phyloP scores from a whole-genome alignment of 2,113 vertebrate species.

The Entomyzon cyanotis region DNA sequence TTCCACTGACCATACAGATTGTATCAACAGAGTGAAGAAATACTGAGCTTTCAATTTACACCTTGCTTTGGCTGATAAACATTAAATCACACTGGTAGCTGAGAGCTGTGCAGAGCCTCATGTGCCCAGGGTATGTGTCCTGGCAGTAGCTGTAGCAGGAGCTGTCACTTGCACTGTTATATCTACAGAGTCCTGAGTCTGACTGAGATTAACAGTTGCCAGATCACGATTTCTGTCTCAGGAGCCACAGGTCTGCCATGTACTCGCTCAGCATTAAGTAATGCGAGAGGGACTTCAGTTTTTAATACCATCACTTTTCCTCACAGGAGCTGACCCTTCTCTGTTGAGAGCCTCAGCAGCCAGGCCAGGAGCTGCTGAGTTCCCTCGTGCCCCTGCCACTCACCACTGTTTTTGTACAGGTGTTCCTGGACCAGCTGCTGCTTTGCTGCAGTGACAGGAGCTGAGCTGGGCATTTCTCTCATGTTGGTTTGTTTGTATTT shows the following conservation, averaged over 20 bases:
- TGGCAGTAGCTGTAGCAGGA: not conserved
- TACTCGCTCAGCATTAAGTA: not conserved
- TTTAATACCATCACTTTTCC: constrained; percentile 52
- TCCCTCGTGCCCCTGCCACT: not conserved
- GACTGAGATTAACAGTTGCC: not conserved
- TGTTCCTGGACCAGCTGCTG: constrained; percentile 54
- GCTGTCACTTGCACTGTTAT: not conserved
- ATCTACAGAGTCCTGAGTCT: not conserved
- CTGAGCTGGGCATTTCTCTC: not conserved
- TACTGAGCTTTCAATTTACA: not conserved
- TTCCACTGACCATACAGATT: not conserved
- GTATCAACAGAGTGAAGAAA: not conserved
- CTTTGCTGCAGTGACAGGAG: not conserved
- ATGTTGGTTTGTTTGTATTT: constrained; percentile 22
- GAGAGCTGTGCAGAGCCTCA: not conserved
- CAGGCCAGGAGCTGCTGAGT: constrained; percentile 46
- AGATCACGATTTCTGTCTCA: not conserved
- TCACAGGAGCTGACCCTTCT: constrained; percentile 52
- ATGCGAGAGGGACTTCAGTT: not conserved
- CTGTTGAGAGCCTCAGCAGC: constrained; percentile 41
- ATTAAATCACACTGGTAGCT: not conserved
- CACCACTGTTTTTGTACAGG: constrained; percentile 40
- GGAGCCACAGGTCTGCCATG: constrained; percentile 24
- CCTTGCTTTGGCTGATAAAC: not conserved
- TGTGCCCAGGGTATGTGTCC: not conserved